phyloP scores from a whole-genome alignment of 2,888 invertebrate genomes.

The Scaptomyza tumidula region DNA sequence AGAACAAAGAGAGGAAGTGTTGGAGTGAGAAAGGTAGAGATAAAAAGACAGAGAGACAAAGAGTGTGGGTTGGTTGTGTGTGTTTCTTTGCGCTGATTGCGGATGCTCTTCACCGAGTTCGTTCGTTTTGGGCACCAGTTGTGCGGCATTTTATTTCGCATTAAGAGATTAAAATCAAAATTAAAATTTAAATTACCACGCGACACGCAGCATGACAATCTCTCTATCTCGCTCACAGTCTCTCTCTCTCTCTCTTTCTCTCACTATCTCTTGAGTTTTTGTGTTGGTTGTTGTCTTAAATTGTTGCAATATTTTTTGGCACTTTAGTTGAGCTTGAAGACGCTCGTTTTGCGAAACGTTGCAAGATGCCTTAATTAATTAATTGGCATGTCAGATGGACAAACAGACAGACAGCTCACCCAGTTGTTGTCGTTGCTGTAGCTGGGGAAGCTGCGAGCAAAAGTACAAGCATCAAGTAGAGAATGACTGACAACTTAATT shows the following conservation, averaged over 20 bases:
- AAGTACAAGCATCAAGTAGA: constrained; percentile 44
- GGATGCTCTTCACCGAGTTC: constrained; percentile 38
- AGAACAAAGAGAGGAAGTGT: neutral
- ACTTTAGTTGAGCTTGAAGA: constrained; percentile 35
- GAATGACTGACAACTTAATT: constrained; percentile 83
- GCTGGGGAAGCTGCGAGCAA: constrained; percentile 14
- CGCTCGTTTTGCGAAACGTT: constrained; percentile 32
- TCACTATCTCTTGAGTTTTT: neutral
- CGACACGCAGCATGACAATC: constrained; percentile 62
- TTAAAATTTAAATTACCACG: constrained; percentile 84
- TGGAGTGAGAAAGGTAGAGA: neutral
- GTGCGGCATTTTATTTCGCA: constrained; percentile 84
- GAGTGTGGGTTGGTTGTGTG: neutral
- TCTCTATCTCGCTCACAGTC: neutral
- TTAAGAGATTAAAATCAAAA: constrained; percentile 85
- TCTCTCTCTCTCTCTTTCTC: neutral
- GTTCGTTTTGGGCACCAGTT: constrained; percentile 73
- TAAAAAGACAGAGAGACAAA: neutral
- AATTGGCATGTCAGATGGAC: constrained; percentile 58
- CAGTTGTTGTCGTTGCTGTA: constrained; percentile 26
- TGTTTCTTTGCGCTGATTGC: constrained; percentile 39
- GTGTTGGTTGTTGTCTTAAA: constrained; percentile 53
- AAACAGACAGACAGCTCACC: constrained; percentile 19
- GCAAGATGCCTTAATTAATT: constrained; percentile 67
- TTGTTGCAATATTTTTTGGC: constrained; percentile 58